Evolutionary conservation across 1,140 invertebrate genomes (phyloP).

Genomic region (Octopus sinensis): DNA sequence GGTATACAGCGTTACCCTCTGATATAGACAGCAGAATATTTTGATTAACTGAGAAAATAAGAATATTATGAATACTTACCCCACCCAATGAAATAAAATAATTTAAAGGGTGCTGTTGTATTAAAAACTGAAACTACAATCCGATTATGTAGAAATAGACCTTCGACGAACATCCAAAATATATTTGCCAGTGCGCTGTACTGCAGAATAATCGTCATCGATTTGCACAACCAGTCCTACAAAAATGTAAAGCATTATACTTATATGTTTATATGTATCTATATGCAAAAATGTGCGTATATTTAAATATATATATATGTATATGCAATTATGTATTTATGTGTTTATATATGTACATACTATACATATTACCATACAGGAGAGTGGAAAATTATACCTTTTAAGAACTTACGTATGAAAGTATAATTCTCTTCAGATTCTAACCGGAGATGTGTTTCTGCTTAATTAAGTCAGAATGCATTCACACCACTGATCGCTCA

Average conservation of each 20-base stretch:
- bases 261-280: no score
- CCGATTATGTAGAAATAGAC: slow-evolving; percentile 71
- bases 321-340: no score
- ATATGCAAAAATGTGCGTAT: no score
- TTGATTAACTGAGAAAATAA: background rate
- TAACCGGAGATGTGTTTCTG: no score
- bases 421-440: no score
- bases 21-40: slow-evolving; percentile 3
- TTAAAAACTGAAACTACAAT: slow-evolving; percentile 52
- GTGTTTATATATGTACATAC: no score
- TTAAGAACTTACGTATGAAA: no score
- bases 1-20: background rate
- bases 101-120: slow-evolving; percentile 45
- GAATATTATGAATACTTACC: slow-evolving; percentile 35
- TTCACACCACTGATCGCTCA: no score
- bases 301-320: no score
- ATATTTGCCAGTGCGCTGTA: slow-evolving; percentile 77
- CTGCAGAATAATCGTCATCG: slow-evolving; percentile 67
- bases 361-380: no score
- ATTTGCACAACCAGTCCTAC: slow-evolving; percentile 71
- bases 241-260: slow-evolving; percentile 26
- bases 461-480: no score
- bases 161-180: slow-evolving; percentile 79
- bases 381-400: no score
- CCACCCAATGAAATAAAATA: slow-evolving; percentile 55